Base-by-base conservation (phyloP, 2,113 vertebrate genomes). In the Elachura formosa region DNA sequence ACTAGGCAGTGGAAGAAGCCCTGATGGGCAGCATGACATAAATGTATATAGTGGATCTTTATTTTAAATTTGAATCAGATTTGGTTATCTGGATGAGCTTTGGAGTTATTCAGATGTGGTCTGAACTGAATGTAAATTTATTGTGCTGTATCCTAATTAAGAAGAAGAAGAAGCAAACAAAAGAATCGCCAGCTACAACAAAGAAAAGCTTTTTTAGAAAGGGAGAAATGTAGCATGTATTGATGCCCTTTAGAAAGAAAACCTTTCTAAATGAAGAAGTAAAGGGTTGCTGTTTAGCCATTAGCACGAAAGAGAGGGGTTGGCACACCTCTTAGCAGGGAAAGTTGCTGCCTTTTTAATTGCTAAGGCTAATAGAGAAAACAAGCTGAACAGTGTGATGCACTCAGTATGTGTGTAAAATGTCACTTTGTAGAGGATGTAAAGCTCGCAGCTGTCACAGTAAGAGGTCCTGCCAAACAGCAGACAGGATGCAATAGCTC, bases 301-400 rank as follows among this genome's bases (percentile, higher is more conserved):
- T 76, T 84, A 66, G 66, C 67, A 89, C 67, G 64, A 85, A 85
- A 72, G 63, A 93, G 87, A 69, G 40, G 78, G 71, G 36, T 52
- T 92, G 86, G 87, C 82, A 88, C 38, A 80, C 73, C 46, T 36
- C 68, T 71, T 59, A 89, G 61, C 67, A 71, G 83, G 66, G 94
- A 96, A 77, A 77, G 41, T 73, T 73, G 79, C 78, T 87, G 96
- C 91, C 87, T 95, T 86, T 96, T 92, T 97, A 91, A 96, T 95
- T 96, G 94, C 96, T 91, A 13, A 43, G 64, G 84, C 90, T 90
- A 58, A 56, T 91, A 91, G 92, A 81, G 86, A 93, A 93, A 84
- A 84, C 62, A 81, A 91, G 93, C 90, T 76, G 94, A 94, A 94
- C 80, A 89, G 75, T 93, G 74, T 29, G 74, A 92, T 77, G 89